Percentiles rank a stretch among this genome's conserved stretches.
Evolutionary conservation across 35 echinoderm and acorn worm genomes (phyloP).

Genomic region (Strongylocentrotus purpuratus): DNA sequence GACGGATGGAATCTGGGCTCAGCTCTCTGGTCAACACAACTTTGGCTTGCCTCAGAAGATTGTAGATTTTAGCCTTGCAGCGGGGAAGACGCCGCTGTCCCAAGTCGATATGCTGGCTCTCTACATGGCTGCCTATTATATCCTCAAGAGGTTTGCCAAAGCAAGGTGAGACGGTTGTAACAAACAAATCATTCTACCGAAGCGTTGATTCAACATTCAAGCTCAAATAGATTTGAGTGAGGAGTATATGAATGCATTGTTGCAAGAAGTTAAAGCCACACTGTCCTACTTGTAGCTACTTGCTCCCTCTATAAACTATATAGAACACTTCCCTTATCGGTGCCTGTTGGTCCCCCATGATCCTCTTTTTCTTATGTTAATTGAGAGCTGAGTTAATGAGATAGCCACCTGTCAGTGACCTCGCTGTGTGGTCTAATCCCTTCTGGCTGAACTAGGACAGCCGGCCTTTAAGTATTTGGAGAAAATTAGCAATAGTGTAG

Average conservation of each 20-base stretch:
- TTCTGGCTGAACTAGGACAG: no score
- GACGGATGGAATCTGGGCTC: conserved; percentile 71
- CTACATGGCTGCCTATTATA: not conserved
- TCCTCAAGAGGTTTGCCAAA: conserved; percentile 5
- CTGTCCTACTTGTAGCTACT: no score
- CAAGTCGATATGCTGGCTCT: conserved; percentile 11
- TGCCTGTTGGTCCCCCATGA: no score
- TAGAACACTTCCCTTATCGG: no score
- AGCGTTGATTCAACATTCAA: not conserved
- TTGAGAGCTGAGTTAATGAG: no score
- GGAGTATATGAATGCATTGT: not conserved
- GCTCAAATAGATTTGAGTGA: not conserved
- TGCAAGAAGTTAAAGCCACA: not conserved
- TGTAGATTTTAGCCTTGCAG: not conserved
- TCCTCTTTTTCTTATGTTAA: no score
- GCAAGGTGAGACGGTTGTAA: not conserved
- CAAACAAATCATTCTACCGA: not conserved
- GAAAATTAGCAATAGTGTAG: no score
- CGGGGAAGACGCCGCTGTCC: not conserved
- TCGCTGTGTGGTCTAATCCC: no score
- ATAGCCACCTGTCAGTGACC: no score
- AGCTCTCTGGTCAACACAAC: conserved; percentile 38
- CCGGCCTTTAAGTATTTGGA: not conserved
- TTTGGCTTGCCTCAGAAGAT: not conserved
- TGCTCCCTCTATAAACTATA: no score